Conservation (phyloP, 2,113 vertebrate genomes). For the Delphinapterus leucas region DNA sequence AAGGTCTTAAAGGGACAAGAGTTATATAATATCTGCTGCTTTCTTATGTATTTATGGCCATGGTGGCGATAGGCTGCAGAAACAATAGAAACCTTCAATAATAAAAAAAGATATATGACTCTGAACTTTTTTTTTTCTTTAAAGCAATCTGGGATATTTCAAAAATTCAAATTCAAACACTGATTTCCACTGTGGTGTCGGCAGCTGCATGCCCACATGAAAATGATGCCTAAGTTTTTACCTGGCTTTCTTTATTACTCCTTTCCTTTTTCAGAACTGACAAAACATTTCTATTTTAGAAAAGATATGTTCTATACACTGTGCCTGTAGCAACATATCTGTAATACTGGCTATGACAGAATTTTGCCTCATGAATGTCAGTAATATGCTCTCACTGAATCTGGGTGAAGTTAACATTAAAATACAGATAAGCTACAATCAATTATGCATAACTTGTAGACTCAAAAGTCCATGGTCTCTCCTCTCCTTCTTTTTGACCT, state of each 20-base stretch:
- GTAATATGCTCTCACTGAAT: background rate
- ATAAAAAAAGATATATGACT: background rate
- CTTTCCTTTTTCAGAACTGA: constrained; percentile 20
- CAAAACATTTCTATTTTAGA: constrained; percentile 38
- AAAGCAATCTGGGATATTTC: background rate
- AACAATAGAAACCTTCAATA: constrained; percentile 49
- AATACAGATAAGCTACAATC: constrained; percentile 10
- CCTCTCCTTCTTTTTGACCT: constrained; percentile 2
- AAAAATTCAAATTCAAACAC: background rate
- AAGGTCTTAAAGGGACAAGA: background rate
- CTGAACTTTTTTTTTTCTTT: background rate
- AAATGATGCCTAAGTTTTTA: background rate
- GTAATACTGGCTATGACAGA: background rate
- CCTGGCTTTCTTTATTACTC: background rate
- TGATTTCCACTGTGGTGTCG: background rate
- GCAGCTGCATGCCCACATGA: background rate
- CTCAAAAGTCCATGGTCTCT: constrained; percentile 5
- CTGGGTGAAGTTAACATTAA: background rate
- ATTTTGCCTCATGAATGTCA: background rate
- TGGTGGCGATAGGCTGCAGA: background rate
- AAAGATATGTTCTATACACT: background rate
- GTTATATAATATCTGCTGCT: background rate
- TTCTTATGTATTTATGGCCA: background rate
- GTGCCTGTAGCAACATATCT: background rate
- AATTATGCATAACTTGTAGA: background rate